These are phyloP conservation scores for Patella depressa DNA, from an alignment of 2,888 invertebrate genomes.

Conservation along the genomic window DNA sequence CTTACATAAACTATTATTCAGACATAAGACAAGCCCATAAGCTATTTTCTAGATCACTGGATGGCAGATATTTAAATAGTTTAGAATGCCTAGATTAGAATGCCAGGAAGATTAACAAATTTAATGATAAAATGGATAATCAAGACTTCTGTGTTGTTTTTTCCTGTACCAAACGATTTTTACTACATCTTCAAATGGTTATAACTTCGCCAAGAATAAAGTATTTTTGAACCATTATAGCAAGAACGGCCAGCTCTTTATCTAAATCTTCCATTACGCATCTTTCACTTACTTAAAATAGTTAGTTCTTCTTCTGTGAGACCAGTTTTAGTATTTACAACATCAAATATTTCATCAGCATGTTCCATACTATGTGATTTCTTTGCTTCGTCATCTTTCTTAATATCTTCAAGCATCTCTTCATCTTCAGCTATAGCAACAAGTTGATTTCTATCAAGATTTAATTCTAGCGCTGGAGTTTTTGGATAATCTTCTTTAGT, in stretches of 20 bases:
- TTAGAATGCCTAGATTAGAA: no score
- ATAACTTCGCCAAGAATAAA: no score
- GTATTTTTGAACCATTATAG: no score
- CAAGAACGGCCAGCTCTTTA: no score
- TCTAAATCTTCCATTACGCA: no score
- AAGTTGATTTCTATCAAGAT: conserved; percentile 51
- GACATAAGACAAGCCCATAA: no score
- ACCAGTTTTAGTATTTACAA: conserved; percentile 42
- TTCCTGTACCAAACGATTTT: neutral
- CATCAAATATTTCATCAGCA: conserved; percentile 45
- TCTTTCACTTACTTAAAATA: conserved; percentile 56
- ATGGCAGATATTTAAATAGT: no score
- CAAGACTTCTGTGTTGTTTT: neutral
- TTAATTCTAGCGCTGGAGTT: conserved; percentile 24
- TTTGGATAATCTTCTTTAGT: conserved; percentile 21
- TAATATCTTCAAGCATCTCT: conserved; percentile 43
- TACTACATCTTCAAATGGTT: no score
- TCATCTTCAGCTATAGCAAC: conserved; percentile 62
- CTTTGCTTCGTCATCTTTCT: conserved; percentile 25
- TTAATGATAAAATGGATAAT: no score
- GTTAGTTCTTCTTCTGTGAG: conserved; percentile 59
- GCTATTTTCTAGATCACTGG: no score
- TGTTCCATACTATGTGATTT: conserved; percentile 13
- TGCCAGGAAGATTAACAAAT: neutral
- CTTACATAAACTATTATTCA: no score